Percentiles rank a stretch among this genome's conserved stretches.
phyloP scores from a whole-genome alignment of 2,888 invertebrate genomes.

The Octodonta nipae region DNA sequence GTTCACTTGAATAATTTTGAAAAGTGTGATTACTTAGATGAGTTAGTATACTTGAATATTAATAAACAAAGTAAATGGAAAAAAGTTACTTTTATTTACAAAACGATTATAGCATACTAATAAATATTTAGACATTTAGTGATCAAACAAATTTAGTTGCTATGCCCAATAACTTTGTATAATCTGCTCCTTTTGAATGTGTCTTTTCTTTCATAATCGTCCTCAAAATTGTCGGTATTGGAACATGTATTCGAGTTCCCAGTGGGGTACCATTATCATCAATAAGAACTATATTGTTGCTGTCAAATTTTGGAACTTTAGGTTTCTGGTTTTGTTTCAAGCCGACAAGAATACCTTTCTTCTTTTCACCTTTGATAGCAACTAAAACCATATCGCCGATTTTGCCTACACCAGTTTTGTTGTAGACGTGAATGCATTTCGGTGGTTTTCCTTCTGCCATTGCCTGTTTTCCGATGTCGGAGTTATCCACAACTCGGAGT shows the following conservation, averaged over 20 bases:
- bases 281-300: conserved; percentile 89
- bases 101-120: too few species aligned
- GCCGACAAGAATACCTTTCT: conserved; percentile 82
- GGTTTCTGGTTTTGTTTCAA: conserved; percentile 67
- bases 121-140: too few species aligned
- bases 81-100: too few species aligned
- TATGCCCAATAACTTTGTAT: conserved; percentile 82
- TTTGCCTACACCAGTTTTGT: conserved; percentile 51
- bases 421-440: conserved; percentile 86
- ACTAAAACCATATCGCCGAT: conserved; percentile 81
- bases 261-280: conserved; percentile 89
- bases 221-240: conserved; percentile 80
- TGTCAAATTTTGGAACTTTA: conserved; percentile 81
- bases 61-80: too few species aligned
- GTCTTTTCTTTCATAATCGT: conserved; percentile 73
- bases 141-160: conserved; percentile 70
- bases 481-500: conserved; percentile 91
- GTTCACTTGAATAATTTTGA: too few species aligned
- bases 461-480: conserved; percentile 84
- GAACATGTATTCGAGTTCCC: conserved; percentile 89
- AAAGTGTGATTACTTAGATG: too few species aligned
- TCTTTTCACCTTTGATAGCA: conserved; percentile 90
- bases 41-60: too few species aligned
- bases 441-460: conserved; percentile 91
- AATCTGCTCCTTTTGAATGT: conserved; percentile 71